Percentiles rank a stretch among this genome's conserved stretches.
These are phyloP conservation scores for Pedetes capensis DNA, from an alignment of 2,113 vertebrate species.

Conservation along the genomic window DNA sequence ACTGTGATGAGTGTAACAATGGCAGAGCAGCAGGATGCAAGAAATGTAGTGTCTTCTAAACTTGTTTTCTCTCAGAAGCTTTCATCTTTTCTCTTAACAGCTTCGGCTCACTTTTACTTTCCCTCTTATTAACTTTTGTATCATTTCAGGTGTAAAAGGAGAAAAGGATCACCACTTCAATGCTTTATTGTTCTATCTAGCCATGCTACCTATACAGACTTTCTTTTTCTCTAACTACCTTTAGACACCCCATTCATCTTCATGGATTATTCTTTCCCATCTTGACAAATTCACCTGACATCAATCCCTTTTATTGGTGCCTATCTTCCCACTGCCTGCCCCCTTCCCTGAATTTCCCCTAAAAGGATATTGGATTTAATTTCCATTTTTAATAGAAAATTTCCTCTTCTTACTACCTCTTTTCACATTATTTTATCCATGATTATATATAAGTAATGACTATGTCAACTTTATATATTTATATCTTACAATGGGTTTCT, in stretches of 20 bases:
- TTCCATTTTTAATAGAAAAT: background rate
- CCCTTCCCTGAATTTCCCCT: background rate
- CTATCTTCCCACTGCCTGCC: background rate
- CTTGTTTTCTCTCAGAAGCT: background rate
- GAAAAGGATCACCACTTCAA: background rate
- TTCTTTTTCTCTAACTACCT: background rate
- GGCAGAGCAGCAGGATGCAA: background rate
- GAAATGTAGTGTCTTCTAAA: background rate
- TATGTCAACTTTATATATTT: background rate
- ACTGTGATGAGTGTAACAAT: background rate
- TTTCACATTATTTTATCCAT: background rate
- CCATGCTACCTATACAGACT: background rate
- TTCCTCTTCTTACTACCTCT: background rate
- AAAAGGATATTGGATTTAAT: background rate
- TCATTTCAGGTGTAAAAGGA: background rate
- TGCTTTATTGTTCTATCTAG: background rate
- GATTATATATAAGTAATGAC: background rate
- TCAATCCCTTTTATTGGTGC: background rate
- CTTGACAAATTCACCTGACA: constrained; percentile 10
- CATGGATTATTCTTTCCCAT: background rate
- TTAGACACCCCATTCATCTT: background rate
- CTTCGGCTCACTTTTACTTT: constrained; percentile 9
- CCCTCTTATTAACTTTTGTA: background rate
- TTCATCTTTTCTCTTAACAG: constrained; percentile 29
- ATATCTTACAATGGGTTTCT: background rate